Evolutionary conservation across 2,888 invertebrate species (phyloP), one percentile per base, ranked within the genome.

Genomic region (Drosophila barbarae): DNA sequence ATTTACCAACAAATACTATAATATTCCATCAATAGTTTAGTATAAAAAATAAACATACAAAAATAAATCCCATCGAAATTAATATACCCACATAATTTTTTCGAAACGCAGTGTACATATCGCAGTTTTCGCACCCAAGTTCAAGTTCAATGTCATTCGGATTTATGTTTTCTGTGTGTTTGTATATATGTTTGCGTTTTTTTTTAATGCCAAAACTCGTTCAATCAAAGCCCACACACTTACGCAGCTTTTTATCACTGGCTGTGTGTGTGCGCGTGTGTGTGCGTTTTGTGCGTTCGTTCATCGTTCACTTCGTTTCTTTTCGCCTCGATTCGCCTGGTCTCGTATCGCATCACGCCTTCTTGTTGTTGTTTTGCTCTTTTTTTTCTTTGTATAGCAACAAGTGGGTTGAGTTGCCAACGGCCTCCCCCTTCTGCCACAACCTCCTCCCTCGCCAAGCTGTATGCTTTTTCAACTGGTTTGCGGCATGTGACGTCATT

Each of bases 101-200:
- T 15, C 15, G 30, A n/a, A 58, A 55, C 47, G 35, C 61, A 50
- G 51, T 57, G 35, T 38, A 38, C 41, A 23, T 47, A 46, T 26
- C 21, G 28, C 46, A 46, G 46, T 46, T 47, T 47, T 55, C 47
- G 47, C 55, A 38, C 23, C 35, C 77, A 84, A 79, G 84, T 79
- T 79, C 79, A 84, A 79, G 84, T 84, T 79, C 79, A 79, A 79
- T 79, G 79, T 84, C 79, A 79, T 68, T 73, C 36, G 44, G 47
- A 69, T 60, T 49, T 35, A 50, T 63, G 51, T 51, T 44, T 46
- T 21, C 46, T 59, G 41, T 47, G n/a, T 28, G 47, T 8, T 32
- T 41, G 35, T 35, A 18, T 59, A 44, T 50, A 12, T 42, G 35
- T 23, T 35, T 26, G 26, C 9, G 35, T 46, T 42, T 21, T 46